Percentiles rank a stretch among this genome's conserved stretches.
Conservation (phyloP, 2,888 invertebrate genomes). For the Lottia gigantea region DNA sequence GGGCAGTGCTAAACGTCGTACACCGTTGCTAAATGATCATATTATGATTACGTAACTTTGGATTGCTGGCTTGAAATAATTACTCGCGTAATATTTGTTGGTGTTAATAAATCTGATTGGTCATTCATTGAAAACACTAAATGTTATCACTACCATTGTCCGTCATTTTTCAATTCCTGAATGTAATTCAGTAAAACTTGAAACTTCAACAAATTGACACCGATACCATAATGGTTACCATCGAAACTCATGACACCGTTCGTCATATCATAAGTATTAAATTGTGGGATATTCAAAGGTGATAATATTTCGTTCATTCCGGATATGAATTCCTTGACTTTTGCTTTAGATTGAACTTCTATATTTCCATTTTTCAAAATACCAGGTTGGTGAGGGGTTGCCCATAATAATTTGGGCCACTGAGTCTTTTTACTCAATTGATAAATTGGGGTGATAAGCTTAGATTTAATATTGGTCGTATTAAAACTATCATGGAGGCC, state of each 20-base stretch:
- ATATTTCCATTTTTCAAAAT: not conserved
- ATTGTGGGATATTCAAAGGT: slow-evolving; percentile 20
- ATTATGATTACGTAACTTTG: no score
- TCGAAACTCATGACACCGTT: slow-evolving; percentile 31
- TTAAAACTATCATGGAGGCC: slow-evolving; percentile 29
- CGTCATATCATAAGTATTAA: slow-evolving; percentile 29
- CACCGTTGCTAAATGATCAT: no score
- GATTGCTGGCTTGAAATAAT: no score
- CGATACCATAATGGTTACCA: slow-evolving; percentile 30
- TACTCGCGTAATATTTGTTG: no score
- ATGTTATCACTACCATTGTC: slow-evolving; percentile 14
- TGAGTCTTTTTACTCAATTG: not conserved
- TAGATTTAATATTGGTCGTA: not conserved
- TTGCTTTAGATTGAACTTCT: not conserved
- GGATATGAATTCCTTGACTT: slow-evolving; percentile 19
- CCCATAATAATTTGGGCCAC: slow-evolving; percentile 3
- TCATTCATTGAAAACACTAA: no score
- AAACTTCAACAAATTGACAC: slow-evolving; percentile 28
- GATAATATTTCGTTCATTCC: slow-evolving; percentile 14
- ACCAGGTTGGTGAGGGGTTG: not conserved
- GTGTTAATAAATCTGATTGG: no score
- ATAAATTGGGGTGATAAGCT: slow-evolving; percentile 12
- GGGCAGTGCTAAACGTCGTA: no score
- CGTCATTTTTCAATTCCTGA: slow-evolving; percentile 21
- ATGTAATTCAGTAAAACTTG: slow-evolving; percentile 27